Base-by-base conservation (phyloP, 1,140 invertebrate genomes). In the Amyelois transitella region DNA sequence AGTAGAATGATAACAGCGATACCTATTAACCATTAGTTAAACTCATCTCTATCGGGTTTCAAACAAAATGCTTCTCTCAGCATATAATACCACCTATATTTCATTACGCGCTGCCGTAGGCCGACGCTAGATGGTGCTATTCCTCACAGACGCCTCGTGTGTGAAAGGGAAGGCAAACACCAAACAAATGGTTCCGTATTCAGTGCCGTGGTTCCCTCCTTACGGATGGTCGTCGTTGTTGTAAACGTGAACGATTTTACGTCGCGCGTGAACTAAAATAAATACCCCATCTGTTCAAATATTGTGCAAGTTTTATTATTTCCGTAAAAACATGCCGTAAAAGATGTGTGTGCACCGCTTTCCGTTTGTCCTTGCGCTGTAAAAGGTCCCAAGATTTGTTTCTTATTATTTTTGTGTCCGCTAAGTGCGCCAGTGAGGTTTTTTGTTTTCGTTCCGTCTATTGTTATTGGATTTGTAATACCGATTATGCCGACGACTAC, bases 401-500 rank as follows among this genome's bases (percentile, higher is more conserved):
- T 62, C 43, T 43, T 65, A 62, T 70, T 62, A 58, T 57, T 73
- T 72, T 78, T 79, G 75, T 83, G 75, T 76, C 72, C 62, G 67
- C 71, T 62, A 70, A 72, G 74, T 71, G 68, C 45, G 71, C 55
- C 64, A 71, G 74, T 79, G 77, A 48, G 45, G 61, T 77, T 81
- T n/a, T 77, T 84, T 84, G 75, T 81, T 83, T 77, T 80, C 58
- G 59, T 74, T 64, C 64, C 64, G 75, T 77, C 68, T 80, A 70
- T 72, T 75, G 81, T 84, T 78, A 77, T 75, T 78, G 82, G 81
- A 84, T 86, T 84, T 81, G 72, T 74, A 74, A 75, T 78, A 68
- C 58, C 70, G 72, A 81, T 80, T 77, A 81, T 80, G 79, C 66
- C 69, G 76, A 67, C 72, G 67, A 48, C n/a, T n/a, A n/a, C 19